Evolutionary conservation across 2,888 invertebrate genomes (phyloP).

Genomic region (Sinodicranocentrus sp.): DNA sequence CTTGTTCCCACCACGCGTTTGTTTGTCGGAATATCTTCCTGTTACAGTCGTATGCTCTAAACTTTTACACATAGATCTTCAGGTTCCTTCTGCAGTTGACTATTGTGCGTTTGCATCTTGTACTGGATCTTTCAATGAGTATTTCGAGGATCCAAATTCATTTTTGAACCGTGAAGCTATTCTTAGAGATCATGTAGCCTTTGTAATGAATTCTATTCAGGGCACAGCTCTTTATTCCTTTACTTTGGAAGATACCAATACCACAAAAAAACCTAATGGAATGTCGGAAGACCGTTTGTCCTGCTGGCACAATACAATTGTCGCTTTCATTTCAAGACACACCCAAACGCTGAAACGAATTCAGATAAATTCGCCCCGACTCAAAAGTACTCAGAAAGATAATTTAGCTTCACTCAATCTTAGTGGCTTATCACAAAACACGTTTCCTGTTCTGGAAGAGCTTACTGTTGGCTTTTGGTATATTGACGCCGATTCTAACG

Average conservation of each 20-base stretch:
- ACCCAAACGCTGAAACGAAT: constrained; percentile 20
- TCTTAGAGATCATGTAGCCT: constrained; percentile 28
- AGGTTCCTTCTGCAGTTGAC: neutral
- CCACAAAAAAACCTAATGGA: no score
- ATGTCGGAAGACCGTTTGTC: no score
- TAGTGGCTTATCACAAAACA: neutral
- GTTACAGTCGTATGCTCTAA: neutral
- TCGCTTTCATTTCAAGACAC: constrained; percentile 36
- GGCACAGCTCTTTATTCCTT: neutral
- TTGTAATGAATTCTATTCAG: constrained; percentile 28
- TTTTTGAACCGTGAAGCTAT: constrained; percentile 1
- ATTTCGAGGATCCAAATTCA: neutral
- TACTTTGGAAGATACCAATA: neutral
- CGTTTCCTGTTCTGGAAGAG: constrained; percentile 45
- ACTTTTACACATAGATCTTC: neutral
- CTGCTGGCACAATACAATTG: no score
- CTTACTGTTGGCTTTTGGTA: constrained; percentile 50
- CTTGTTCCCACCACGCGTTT: constrained; percentile 24
- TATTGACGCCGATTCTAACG: no score
- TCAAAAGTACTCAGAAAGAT: neutral
- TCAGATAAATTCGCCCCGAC: constrained; percentile 1
- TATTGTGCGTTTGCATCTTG: constrained; percentile 20
- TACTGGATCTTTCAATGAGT: constrained; percentile 16
- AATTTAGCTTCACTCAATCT: neutral
- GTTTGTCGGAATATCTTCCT: constrained; percentile 33